Evolutionary conservation across 2,888 invertebrate species (phyloP).

Genomic region (Tanypteryx hageni): DNA sequence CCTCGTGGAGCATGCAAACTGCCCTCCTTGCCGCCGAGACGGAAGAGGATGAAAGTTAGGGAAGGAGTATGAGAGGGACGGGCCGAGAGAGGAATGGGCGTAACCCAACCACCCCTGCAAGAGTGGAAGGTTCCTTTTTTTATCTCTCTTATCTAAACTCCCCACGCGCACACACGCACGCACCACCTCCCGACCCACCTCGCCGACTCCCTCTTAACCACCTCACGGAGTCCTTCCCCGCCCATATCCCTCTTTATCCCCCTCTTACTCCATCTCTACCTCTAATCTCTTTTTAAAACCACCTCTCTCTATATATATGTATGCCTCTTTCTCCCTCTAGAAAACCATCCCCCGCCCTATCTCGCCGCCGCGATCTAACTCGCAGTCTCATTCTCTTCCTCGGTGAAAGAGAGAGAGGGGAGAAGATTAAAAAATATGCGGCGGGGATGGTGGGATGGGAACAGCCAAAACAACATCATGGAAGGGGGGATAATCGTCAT

Average conservation of each 20-base stretch:
- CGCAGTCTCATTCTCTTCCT: neutral
- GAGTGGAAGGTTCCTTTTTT: conserved; percentile 22
- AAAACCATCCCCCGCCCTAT: neutral
- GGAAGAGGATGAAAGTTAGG: neutral
- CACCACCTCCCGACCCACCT: neutral
- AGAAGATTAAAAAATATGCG: neutral
- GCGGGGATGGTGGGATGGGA: neutral
- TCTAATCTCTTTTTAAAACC: neutral
- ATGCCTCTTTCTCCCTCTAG: neutral
- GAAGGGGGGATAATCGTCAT: neutral
- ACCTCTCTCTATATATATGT: neutral
- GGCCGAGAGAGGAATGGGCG: neutral
- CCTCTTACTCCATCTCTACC: neutral
- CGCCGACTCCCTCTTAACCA: neutral
- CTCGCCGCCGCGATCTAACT: conserved; percentile 30
- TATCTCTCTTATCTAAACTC: neutral
- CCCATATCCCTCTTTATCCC: neutral
- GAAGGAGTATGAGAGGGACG: neutral
- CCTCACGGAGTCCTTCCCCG: neutral
- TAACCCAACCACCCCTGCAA: neutral
- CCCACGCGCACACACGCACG: neutral
- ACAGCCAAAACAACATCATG: neutral
- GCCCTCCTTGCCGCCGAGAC: neutral
- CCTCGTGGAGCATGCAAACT: no score
- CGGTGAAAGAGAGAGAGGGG: neutral